Base-by-base conservation (phyloP, 1,140 invertebrate species). In the Leptinotarsa lineolata region DNA sequence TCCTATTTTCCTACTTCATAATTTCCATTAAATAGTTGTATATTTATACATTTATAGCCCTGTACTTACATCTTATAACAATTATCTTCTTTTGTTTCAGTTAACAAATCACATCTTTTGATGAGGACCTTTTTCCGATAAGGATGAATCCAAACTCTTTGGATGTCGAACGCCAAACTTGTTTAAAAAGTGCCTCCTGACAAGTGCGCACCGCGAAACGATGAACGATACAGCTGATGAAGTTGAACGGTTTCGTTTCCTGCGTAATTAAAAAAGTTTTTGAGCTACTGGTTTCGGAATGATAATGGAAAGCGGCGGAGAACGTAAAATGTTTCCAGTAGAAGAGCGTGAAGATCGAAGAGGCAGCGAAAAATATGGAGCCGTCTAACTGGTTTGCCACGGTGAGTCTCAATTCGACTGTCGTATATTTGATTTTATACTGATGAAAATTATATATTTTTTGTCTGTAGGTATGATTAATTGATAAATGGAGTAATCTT, bases 191-290 rank as follows among this genome's bases (percentile, higher is more conserved):
- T 54, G 48, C 15, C 16, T 54, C n/a, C 15, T 54, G 48, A 54
- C n/a, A 54, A 15, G 48, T 18, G 48, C 6, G 5, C n/a, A 13
- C n/a, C 6, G 48, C 48, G 48, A 54, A 54, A 16, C 6, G 16
- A 21, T 63, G 22, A 44, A 44, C 24, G 39, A 18, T 66, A 66
- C 15, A 66, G 39, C 64, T 39, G 39, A 66, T 66, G 64, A 8
- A 66, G 64, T n/a, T 39, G 30, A 66, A 46, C 39, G 15, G 61
- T 64, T 21, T 22, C 24, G 61, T 30, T 22, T 64, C 8, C 61
- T 21, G 1, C 21, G 61, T 30, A 64, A 64, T 64, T 64, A 64
- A 64, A 64, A 64, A 54, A 64, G 61, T 64, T 63, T 64, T 8
- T 22, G 20, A 64, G 30, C 3, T 18, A n/a, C n/a, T 66, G 18